Percentiles rank a stretch among this genome's conserved stretches.
Evolutionary conservation across 2,113 vertebrate genomes (phyloP).

Genomic region (Lonchura striata): DNA sequence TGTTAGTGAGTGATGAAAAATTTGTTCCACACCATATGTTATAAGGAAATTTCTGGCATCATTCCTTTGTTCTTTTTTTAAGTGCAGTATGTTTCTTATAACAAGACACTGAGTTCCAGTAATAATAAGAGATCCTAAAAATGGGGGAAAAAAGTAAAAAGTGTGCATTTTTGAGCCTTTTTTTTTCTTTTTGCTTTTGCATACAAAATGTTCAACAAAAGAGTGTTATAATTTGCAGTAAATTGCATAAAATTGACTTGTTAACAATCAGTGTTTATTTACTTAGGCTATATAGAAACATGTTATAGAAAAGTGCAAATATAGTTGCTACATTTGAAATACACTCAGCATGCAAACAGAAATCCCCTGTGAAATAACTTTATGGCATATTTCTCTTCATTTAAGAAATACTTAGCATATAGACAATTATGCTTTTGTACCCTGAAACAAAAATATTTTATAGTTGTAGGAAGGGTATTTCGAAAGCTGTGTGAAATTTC

Average conservation of each 20-base stretch:
- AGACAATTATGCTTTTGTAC: background rate
- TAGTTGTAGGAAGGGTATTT: background rate
- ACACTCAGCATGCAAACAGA: background rate
- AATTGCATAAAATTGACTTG: background rate
- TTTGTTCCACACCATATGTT: background rate
- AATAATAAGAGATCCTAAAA: background rate
- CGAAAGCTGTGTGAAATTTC: background rate
- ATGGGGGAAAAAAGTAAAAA: background rate
- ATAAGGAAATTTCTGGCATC: background rate
- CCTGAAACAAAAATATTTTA: background rate
- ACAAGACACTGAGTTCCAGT: background rate
- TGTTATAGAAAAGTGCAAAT: background rate
- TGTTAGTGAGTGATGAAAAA: background rate
- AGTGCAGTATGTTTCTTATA: background rate
- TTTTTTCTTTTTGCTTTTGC: background rate
- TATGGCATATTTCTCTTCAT: background rate
- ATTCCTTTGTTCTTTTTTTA: background rate
- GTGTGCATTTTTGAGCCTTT: background rate
- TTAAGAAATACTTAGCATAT: background rate
- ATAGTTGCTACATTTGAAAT: background rate
- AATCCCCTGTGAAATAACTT: background rate
- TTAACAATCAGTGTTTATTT: background rate
- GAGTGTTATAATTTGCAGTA: background rate
- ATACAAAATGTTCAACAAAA: background rate
- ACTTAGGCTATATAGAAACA: background rate